These are phyloP conservation scores for Cotesia glomerata DNA, from an alignment of 1,140 invertebrate species.

Conservation along the genomic window DNA sequence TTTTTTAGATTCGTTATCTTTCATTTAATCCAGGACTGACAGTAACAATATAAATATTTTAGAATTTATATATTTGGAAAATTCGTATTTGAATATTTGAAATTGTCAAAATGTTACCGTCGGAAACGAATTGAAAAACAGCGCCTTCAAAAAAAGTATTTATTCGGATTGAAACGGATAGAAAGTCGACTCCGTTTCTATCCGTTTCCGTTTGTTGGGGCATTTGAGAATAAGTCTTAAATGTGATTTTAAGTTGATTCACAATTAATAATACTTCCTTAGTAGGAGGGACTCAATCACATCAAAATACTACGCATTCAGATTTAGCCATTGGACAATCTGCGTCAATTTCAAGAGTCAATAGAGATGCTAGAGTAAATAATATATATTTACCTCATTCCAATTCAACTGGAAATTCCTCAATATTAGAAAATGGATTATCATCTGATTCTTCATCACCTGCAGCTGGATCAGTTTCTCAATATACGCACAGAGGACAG, in stretches of 20 bases:
- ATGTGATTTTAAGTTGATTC: background rate
- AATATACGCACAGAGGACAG: conserved; percentile 60
- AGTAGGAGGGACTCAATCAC: conserved; percentile 53
- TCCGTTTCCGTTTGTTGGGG: no score
- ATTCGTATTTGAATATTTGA: no score
- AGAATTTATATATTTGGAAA: no score
- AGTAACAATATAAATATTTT: no score
- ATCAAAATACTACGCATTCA: conserved; percentile 53
- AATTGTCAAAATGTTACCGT: no score
- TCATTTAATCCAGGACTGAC: no score
- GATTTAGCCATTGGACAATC: conserved; percentile 48
- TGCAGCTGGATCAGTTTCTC: conserved; percentile 49
- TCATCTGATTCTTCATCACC: conserved; percentile 60
- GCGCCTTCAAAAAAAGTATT: no score
- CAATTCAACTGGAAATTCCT: conserved; percentile 51
- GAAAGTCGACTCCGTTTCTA: no score
- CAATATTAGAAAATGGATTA: conserved; percentile 63
- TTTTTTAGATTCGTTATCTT: no score
- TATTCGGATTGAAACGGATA: no score
- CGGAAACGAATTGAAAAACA: no score
- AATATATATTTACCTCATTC: conserved; percentile 57
- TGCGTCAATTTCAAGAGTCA: conserved; percentile 52
- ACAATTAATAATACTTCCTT: conserved; percentile 66
- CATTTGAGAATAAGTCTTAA: no score
- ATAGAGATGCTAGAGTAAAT: conserved; percentile 51